A percentile compares a stretch with the other conserved stretches of the same genome.
Conservation (phyloP, 2,113 vertebrate species). For the Aegithalos caudatus region DNA sequence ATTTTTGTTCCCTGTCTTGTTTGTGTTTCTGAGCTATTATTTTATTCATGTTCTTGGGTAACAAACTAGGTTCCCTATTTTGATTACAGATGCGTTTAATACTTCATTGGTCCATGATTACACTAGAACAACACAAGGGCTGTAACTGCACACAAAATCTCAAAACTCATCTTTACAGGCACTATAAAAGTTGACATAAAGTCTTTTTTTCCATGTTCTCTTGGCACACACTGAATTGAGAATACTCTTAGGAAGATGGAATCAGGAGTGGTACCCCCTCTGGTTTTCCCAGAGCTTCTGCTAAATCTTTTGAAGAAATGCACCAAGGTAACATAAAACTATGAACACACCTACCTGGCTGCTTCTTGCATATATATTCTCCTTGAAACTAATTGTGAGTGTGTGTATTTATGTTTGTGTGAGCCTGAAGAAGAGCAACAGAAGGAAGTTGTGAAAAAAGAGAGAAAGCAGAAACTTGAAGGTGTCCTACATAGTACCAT, state of each 20-base stretch:
- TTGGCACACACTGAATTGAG: not conserved
- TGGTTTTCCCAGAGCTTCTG: not conserved
- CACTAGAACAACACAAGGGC: not conserved
- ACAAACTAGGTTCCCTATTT: not conserved
- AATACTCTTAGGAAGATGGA: not conserved
- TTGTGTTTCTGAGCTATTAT: not conserved
- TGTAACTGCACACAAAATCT: not conserved
- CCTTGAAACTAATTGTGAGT: not conserved
- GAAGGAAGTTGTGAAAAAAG: not conserved
- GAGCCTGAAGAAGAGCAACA: not conserved
- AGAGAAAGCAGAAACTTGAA: not conserved
- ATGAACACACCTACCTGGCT: not conserved
- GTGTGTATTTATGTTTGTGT: not conserved
- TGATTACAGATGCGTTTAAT: not conserved
- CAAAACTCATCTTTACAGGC: not conserved
- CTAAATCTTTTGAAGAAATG: not conserved
- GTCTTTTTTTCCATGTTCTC: not conserved
- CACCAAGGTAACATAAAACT: not conserved
- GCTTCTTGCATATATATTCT: not conserved
- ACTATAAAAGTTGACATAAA: not conserved
- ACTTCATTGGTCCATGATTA: too few species aligned
- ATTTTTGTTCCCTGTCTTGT: not conserved
- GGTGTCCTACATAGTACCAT: not conserved
- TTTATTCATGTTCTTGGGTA: not conserved
- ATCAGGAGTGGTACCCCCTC: fast-evolving